phyloP scores from a whole-genome alignment of 2,888 invertebrate species.

The Cataglyphis rosenhaueri region DNA sequence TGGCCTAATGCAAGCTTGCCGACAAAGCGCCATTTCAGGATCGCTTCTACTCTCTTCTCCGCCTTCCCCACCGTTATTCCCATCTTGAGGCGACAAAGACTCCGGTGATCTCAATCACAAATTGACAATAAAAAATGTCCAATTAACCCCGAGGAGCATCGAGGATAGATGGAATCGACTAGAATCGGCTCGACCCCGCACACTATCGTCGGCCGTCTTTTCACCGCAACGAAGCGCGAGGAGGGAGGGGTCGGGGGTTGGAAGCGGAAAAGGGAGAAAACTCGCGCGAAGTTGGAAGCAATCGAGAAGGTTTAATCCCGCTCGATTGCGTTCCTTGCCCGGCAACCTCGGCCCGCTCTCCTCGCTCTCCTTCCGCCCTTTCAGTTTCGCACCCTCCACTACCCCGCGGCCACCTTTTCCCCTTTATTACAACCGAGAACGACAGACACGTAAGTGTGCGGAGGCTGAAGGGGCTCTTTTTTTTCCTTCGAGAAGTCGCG shows the following conservation, averaged over 20 bases:
- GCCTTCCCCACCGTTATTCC: slow-evolving; percentile 46
- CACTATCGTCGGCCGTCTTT: slow-evolving; percentile 68
- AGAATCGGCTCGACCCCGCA: slow-evolving; percentile 67
- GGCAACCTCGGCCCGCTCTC: slow-evolving; percentile 75
- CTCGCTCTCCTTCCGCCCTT: slow-evolving; percentile 73
- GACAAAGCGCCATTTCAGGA: slow-evolving; percentile 79
- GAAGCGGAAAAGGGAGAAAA: slow-evolving; percentile 66
- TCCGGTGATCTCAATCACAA: slow-evolving; percentile 83
- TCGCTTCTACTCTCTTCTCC: slow-evolving; percentile 56
- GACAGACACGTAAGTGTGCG: slow-evolving; percentile 31
- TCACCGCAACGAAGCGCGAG: slow-evolving; percentile 67
- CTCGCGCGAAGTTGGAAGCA: slow-evolving; percentile 84
- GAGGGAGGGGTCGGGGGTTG: slow-evolving; percentile 42
- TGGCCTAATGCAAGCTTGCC: slow-evolving; percentile 77
- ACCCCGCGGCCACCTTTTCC: slow-evolving; percentile 74
- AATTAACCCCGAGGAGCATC: slow-evolving; percentile 81
- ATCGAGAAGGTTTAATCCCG: slow-evolving; percentile 84
- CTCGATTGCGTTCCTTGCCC: slow-evolving; percentile 83
- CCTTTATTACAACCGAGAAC: slow-evolving; percentile 69
- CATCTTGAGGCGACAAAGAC: slow-evolving; percentile 76
- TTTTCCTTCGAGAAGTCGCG: slow-evolving; percentile 69
- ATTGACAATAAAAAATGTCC: slow-evolving; percentile 85
- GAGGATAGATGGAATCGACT: slow-evolving; percentile 72
- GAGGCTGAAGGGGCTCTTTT: slow-evolving; percentile 69
- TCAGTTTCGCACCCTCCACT: slow-evolving; percentile 69